Evolutionary conservation across 2,797 vertebrate species (phyloP), one percentile per base, ranked within the genome.

Genomic region (Periophthalmus magnuspinnatus): DNA sequence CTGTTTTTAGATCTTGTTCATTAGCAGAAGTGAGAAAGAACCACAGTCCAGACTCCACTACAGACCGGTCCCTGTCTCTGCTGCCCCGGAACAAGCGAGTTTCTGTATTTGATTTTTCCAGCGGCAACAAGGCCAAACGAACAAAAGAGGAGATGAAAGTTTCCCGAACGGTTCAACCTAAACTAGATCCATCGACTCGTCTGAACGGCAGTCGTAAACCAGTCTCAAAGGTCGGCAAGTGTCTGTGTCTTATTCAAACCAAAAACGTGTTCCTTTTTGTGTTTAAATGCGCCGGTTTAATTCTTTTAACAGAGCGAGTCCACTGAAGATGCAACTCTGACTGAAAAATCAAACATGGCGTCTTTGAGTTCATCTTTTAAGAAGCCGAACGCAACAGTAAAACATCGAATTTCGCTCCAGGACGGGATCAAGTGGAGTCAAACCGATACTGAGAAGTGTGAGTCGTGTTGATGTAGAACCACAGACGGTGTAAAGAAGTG

Each of bases 11-110:
- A 19, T 9, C 63, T 24, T 63, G 0, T 38, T 5, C 10, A 2
- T 22, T 8, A 24, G 9, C 58, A n/a, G 5, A 33, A 21, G 1
- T 38, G 7, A 60, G 38, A 3, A 32, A 33, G 16, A 52, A 14
- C 28, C 79, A 60, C 0, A 92, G 66, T 69, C 79, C 88, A 81
- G 67, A 86, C 83, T 90, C 78, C 4, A 80, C 88, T 50, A 89
- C 87, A 52, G 86, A 87, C 61, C 80, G 82, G 24, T 91, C 94
- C 5, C 85, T 90, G 19, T 95, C 93, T 71, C 77, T 95, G 55
- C 88, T 95, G 72, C 87, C 90, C 54, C 33, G 68, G 32, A 24
- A 89, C 71, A 93, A 90, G 85, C 84, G 72, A 24, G 34, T 80
- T 24, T 32, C 78, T 21, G 68, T 47, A 81, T 67, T 5, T 59